Percentiles rank a stretch among this genome's conserved stretches.
These are phyloP conservation scores for Dendrolimus kikuchii DNA, from an alignment of 1,140 invertebrate genomes.

Conservation along the genomic window DNA sequence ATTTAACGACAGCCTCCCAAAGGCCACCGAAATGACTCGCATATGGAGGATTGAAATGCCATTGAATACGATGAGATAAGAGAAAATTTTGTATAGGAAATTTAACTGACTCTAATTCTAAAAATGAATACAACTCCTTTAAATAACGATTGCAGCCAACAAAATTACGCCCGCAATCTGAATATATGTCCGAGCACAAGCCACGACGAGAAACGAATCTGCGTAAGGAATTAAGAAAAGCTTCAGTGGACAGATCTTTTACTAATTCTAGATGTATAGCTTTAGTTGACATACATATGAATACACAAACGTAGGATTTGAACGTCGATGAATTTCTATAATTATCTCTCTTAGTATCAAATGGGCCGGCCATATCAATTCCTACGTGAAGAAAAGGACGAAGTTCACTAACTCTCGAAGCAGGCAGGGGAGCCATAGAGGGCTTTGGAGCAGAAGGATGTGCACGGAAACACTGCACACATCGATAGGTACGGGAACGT, in stretches of 20 bases:
- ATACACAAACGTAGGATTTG: background rate
- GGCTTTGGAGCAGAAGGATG: constrained; percentile 3
- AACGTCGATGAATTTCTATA: too few relatives aligned
- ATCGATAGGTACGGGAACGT: background rate
- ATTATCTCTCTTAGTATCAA: too few relatives aligned
- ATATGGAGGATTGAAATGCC: constrained; percentile 1
- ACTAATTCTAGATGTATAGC: constrained; percentile 1
- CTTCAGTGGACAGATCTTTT: background rate
- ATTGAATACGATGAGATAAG: background rate
- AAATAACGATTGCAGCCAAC: background rate
- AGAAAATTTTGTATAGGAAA: too few relatives aligned
- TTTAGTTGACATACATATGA: background rate
- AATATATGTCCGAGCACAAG: background rate
- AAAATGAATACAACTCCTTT: background rate
- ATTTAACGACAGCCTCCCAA: background rate
- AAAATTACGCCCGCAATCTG: background rate
- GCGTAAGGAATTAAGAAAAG: background rate
- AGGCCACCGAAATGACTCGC: background rate
- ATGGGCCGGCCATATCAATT: too few relatives aligned
- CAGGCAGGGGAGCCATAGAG: constrained; percentile 45
- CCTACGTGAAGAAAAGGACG: constrained; percentile 35
- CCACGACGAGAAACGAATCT: background rate
- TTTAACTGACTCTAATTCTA: too few relatives aligned
- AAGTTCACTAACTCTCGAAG: constrained; percentile 21
- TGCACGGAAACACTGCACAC: constrained; percentile 4